These are phyloP conservation scores for Paguma larvata DNA, from an alignment of 2,797 vertebrate genomes.

Conservation along the genomic window DNA sequence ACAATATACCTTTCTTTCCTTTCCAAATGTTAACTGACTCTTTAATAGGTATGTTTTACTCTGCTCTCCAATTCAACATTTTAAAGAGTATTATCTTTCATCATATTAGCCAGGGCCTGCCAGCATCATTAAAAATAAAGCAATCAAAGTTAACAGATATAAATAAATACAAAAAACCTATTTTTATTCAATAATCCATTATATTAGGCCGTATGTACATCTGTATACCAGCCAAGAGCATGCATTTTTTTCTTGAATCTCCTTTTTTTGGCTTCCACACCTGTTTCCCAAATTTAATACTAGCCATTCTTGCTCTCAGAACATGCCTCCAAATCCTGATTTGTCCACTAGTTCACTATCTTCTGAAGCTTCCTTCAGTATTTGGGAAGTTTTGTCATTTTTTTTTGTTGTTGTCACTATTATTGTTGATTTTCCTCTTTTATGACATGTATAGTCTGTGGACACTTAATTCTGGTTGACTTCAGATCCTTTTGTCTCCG, in stretches of 20 bases:
- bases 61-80: background rate
- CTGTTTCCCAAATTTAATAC: background rate
- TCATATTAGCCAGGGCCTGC: background rate
- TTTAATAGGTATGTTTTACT: background rate
- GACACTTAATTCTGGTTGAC: background rate
- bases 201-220: background rate
- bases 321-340: background rate
- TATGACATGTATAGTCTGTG: background rate
- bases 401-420: background rate
- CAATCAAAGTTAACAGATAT: constrained; percentile 49
- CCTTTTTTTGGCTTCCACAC: background rate
- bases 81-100: constrained; percentile 39
- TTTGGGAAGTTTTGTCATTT: background rate
- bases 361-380: background rate
- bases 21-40: constrained; percentile 34
- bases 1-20: background rate
- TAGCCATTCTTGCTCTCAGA: background rate
- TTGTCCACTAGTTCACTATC: background rate
- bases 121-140: constrained; percentile 36
- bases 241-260: background rate
- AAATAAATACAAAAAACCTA: constrained; percentile 26
- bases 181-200: constrained; percentile 45
- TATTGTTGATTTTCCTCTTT: background rate
- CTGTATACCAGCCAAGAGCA: background rate
- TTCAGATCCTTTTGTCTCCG: constrained; percentile 23